A percentile compares a stretch with the other conserved stretches of the same genome.
Conservation (phyloP, 2,113 vertebrate species). For the Corydoras sp. region DNA sequence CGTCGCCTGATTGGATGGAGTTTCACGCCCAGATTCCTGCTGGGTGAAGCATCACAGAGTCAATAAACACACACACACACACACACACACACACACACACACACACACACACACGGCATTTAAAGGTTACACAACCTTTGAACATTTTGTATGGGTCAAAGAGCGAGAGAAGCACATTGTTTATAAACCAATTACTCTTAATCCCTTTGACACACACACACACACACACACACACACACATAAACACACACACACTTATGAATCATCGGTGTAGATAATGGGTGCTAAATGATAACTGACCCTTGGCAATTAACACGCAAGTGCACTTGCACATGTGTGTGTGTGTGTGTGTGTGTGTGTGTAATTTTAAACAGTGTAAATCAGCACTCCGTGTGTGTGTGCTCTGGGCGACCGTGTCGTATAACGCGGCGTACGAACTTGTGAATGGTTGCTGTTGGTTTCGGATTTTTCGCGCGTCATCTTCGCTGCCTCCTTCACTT, state of each 20-base stretch:
- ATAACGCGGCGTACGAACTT: constrained; percentile 57
- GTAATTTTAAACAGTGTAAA: too few relatives aligned
- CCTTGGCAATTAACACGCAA: neutral
- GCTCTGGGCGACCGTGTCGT: too few relatives aligned
- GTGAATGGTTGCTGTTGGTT: constrained; percentile 83
- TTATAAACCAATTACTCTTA: too few relatives aligned
- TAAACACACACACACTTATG: neutral
- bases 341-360: too few relatives aligned
- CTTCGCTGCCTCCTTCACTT: constrained; percentile 91
- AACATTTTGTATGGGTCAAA: too few relatives aligned
- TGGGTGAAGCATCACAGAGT: neutral
- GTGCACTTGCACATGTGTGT: too few relatives aligned
- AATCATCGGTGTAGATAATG: too few relatives aligned
- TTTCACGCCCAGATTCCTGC: constrained; percentile 79
- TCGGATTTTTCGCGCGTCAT: constrained; percentile 90
- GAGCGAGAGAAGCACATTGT: too few relatives aligned
- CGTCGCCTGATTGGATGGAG: constrained; percentile 76
- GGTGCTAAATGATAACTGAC: too few relatives aligned
- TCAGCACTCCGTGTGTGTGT: too few relatives aligned
- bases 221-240: neutral
- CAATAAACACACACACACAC: too few relatives aligned
- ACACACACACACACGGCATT: neutral
- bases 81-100: neutral
- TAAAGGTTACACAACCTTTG: too few relatives aligned
- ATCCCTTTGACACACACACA: neutral